Conservation (phyloP, 2,888 invertebrate genomes). For the Platycheirus rosarum region DNA sequence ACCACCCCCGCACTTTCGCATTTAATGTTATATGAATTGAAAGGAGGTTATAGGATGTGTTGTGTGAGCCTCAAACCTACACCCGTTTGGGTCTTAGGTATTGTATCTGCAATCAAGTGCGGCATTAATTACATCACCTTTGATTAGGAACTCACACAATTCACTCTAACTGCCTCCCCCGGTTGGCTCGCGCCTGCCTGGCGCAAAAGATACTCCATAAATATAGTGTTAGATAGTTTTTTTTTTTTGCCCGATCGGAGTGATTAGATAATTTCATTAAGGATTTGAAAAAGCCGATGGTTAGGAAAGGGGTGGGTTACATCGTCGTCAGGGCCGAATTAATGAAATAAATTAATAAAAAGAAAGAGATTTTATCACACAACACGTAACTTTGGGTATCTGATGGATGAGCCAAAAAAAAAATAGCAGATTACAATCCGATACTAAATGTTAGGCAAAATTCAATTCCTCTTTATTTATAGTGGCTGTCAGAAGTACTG, state of each 20-base stretch:
- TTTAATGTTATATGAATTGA: conserved; percentile 4
- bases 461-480: conserved; percentile 73
- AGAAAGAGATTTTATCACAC: conserved; percentile 68
- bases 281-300: conserved; percentile 40
- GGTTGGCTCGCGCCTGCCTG: neutral
- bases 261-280: conserved; percentile 73
- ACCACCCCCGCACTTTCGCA: conserved; percentile 5
- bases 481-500: conserved; percentile 68
- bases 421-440: neutral
- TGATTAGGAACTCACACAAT: conserved; percentile 68
- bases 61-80: conserved; percentile 29
- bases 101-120: conserved; percentile 61
- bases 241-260: conserved; percentile 47
- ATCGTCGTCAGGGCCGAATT: conserved; percentile 42
- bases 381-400: conserved; percentile 60
- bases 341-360: conserved; percentile 74
- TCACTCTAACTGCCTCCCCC: conserved; percentile 36
- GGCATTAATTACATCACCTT: conserved; percentile 74
- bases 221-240: conserved; percentile 24
- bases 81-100: conserved; percentile 6
- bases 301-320: conserved; percentile 1
- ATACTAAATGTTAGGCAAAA: conserved; percentile 58
- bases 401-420: conserved; percentile 42
- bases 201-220: conserved; percentile 21
- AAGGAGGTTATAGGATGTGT: conserved; percentile 1